Conservation (phyloP, 2,113 vertebrate genomes). For the Benthochromis sp. region DNA sequence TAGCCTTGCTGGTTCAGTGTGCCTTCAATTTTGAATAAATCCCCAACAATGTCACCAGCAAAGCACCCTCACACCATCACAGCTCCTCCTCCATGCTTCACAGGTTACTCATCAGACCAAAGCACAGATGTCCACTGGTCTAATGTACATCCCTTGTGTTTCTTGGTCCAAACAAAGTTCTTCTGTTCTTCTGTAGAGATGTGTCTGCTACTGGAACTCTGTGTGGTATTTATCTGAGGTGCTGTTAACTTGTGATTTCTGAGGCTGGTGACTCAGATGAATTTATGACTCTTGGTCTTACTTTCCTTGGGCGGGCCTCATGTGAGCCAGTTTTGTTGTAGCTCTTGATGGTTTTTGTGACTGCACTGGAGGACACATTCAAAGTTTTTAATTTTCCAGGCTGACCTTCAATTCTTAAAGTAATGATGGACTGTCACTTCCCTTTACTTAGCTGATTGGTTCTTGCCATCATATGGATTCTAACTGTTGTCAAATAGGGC, state of each 20-base stretch:
- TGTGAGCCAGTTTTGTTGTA: background rate
- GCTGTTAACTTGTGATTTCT: background rate
- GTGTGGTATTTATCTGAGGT: background rate
- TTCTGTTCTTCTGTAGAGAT: background rate
- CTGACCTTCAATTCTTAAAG: background rate
- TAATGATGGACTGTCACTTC: background rate
- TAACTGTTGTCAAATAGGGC: rapidly evolving
- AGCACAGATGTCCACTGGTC: background rate
- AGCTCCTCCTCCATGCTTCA: background rate
- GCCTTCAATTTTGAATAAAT: background rate
- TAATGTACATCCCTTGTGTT: background rate
- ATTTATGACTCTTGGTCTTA: background rate
- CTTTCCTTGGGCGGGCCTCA: background rate
- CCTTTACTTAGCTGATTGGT: background rate
- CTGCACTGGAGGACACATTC: background rate
- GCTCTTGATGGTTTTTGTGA: background rate
- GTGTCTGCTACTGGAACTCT: background rate
- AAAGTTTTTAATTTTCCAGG: background rate
- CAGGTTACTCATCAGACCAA: rapidly evolving
- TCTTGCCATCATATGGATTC: background rate
- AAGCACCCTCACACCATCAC: background rate
- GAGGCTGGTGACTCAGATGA: background rate
- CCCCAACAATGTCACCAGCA: background rate
- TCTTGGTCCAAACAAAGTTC: background rate
- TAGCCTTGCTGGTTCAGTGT: background rate